A percentile compares a stretch with the other conserved stretches of the same genome.
Conservation (phyloP, 2,797 vertebrate species). For the Semotilus atromaculatus region DNA sequence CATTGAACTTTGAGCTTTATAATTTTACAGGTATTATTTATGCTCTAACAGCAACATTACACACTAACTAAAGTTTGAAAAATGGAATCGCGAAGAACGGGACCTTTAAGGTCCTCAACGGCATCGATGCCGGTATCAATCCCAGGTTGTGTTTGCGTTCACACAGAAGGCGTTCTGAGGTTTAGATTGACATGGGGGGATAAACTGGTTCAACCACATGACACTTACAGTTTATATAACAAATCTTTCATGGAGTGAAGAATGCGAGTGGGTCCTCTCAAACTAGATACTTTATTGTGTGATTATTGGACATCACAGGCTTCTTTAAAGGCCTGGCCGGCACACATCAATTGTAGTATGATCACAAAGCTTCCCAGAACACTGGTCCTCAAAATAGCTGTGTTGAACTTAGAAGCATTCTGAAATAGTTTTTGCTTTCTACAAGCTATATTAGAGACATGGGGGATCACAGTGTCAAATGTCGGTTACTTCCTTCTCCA, state of each 20-base stretch:
- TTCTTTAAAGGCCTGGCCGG: conserved; percentile 3
- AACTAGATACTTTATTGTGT: neutral
- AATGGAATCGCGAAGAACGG: too few species aligned
- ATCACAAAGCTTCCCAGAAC: conserved; percentile 54
- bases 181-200: neutral
- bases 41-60: too few species aligned
- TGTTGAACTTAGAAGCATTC: conserved; percentile 59
- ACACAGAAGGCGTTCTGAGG: too few species aligned
- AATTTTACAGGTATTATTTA: too few species aligned
- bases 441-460: conserved; percentile 56
- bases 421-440: conserved; percentile 67
- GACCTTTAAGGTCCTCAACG: too few species aligned
- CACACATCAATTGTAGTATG: conserved; percentile 37
- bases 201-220: neutral
- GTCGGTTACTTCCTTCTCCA: conserved; percentile 61
- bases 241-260: neutral
- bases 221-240: neutral
- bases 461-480: conserved; percentile 61
- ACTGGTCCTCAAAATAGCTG: conserved; percentile 63
- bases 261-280: neutral
- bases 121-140: too few species aligned
- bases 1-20: too few species aligned
- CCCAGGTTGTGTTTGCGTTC: too few species aligned
- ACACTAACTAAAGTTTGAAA: too few species aligned
- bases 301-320: conserved; percentile 20